Percentiles rank a stretch among this genome's conserved stretches.
Evolutionary conservation across 2,888 invertebrate species (phyloP).

Genomic region (Erpobdella octoculata): DNA sequence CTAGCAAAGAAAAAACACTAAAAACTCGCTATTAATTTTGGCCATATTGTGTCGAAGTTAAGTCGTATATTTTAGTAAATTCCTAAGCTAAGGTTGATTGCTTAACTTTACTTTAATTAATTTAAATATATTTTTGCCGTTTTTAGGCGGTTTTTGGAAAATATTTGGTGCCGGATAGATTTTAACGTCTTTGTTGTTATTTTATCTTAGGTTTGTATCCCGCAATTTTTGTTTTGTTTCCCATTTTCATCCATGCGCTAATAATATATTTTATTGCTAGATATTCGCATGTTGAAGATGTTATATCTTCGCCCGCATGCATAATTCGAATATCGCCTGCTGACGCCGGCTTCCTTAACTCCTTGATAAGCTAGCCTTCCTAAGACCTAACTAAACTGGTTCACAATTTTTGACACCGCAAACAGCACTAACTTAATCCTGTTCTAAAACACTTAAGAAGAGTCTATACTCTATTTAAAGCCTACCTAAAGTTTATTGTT

Average conservation of each 20-base stretch:
- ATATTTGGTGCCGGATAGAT: not conserved
- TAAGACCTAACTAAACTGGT: no score
- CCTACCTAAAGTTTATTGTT: no score
- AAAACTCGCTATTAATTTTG: not conserved
- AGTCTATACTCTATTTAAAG: no score
- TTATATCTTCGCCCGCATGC: no score
- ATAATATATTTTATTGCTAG: no score
- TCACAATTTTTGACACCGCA: no score
- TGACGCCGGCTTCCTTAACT: no score
- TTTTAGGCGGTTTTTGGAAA: not conserved
- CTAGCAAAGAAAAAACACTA: not conserved
- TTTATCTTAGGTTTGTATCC: constrained; percentile 15
- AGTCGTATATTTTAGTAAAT: not conserved
- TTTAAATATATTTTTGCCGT: not conserved
- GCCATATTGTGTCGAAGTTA: constrained; percentile 8
- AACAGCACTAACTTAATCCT: no score
- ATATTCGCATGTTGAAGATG: no score
- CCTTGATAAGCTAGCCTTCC: no score
- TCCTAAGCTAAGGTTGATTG: not conserved
- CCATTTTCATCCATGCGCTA: constrained; percentile 8
- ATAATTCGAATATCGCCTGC: no score
- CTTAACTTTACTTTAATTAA: not conserved
- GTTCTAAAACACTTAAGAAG: no score
- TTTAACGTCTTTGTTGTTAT: constrained; percentile 7
- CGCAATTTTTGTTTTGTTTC: constrained; percentile 17